These are phyloP conservation scores for Batillaria attramentaria DNA, from an alignment of 1,140 invertebrate species.

Conservation along the genomic window DNA sequence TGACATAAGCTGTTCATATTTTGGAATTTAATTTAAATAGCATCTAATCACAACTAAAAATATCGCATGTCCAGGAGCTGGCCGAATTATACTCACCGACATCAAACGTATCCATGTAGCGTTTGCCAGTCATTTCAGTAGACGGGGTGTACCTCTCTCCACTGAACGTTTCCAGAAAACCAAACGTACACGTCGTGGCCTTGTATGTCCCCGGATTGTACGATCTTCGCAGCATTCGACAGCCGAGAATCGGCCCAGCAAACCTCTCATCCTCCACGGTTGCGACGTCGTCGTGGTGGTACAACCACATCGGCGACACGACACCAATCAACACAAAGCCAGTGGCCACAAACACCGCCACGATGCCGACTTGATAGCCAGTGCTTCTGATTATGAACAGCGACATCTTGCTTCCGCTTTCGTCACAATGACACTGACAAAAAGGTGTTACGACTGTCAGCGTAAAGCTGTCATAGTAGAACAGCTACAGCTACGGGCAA, in stretches of 20 bases:
- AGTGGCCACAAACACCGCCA: not conserved
- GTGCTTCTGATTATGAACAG: not conserved
- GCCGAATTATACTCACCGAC: not conserved
- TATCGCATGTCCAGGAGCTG: too few relatives aligned
- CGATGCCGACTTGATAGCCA: not conserved
- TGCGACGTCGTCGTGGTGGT: not conserved
- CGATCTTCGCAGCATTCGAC: not conserved
- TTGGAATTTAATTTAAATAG: too few relatives aligned
- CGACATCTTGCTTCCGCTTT: constrained; percentile 16
- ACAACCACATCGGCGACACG: not conserved
- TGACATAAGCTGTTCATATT: too few relatives aligned
- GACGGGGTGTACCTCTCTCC: not conserved
- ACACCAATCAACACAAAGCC: not conserved
- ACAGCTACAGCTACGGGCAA: too few relatives aligned
- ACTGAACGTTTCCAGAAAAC: not conserved
- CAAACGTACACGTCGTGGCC: not conserved
- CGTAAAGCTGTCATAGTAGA: too few relatives aligned
- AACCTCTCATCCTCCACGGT: not conserved
- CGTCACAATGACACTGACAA: too few relatives aligned
- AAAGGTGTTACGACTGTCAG: too few relatives aligned
- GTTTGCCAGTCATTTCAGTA: not conserved
- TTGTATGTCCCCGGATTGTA: not conserved
- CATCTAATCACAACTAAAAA: too few relatives aligned
- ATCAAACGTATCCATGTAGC: not conserved
- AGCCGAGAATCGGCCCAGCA: not conserved